These are phyloP conservation scores for Brienomyrus brachyistius DNA, from an alignment of 2,113 vertebrate genomes.

Conservation along the genomic window DNA sequence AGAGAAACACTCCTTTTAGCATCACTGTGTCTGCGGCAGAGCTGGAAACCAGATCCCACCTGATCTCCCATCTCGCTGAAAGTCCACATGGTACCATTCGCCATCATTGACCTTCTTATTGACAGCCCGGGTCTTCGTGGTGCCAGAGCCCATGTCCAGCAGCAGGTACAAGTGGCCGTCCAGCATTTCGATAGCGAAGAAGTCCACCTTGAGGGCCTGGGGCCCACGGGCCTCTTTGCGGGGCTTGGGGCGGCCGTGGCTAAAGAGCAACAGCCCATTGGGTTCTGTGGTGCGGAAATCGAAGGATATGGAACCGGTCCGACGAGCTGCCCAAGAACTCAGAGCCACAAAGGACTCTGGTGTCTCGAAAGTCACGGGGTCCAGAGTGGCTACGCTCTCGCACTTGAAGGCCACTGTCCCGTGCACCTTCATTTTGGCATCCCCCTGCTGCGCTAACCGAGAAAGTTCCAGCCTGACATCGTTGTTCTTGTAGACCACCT, in stretches of 20 bases:
- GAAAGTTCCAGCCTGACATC: slow-evolving; percentile 70
- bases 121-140: slow-evolving; percentile 74
- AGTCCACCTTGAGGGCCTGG: slow-evolving; percentile 75
- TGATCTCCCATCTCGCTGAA: slow-evolving; percentile 70
- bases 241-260: slow-evolving; percentile 65
- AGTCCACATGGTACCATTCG: slow-evolving; percentile 49
- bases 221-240: slow-evolving; percentile 74
- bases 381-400: slow-evolving; percentile 27
- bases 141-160: slow-evolving; percentile 76
- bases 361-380: slow-evolving; percentile 20
- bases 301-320: slow-evolving; percentile 70
- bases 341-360: slow-evolving; percentile 60
- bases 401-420: slow-evolving; percentile 78
- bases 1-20: background rate
- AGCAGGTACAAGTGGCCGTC: slow-evolving; percentile 75
- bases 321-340: slow-evolving; percentile 78
- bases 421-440: slow-evolving; percentile 76
- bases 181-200: slow-evolving; percentile 79
- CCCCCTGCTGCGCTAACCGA: slow-evolving; percentile 54
- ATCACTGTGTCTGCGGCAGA: background rate
- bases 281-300: slow-evolving; percentile 60
- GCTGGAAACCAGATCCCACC: slow-evolving; percentile 43
- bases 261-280: slow-evolving; percentile 51
- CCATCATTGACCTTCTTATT: slow-evolving; percentile 78
- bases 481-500: slow-evolving; percentile 80